Base-by-base conservation (phyloP, 1,140 invertebrate genomes). In the Diuraphis noxia region DNA sequence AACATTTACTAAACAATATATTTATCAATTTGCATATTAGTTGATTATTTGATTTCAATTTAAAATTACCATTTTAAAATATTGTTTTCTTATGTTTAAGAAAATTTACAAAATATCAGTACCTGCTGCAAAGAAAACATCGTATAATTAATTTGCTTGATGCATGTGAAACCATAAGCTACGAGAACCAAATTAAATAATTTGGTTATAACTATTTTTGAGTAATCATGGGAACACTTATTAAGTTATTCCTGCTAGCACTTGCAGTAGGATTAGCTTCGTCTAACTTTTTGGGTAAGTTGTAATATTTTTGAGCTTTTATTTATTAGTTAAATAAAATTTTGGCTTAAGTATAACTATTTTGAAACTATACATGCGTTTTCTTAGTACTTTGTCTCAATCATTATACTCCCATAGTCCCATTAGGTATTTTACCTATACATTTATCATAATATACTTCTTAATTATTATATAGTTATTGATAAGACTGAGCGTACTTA, bases 171-270 rank as follows among this genome's bases (percentile, higher is more conserved):
- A 85, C 43, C 30, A 46, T 85, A 46, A 85, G 43, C 41, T 34
- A 34, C 30, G 21, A 19, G 43, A 85, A 85, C 84, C 34, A 85
- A 85, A 46, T 85, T 46, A 85, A 85, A 41, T 9, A 49, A 85
- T 85, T 85, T 85, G 82, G 82, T 85, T 46, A 36, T 46, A 43
- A 46, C 23, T 7, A n/a, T 8, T 34, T 10, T n/a, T 30, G 8
- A 63, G 34, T 63, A 88, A 88, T 21, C 86, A 88, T 88, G 86
- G 25, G 38, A 63, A 63, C 52, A 25, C 36, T 88, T 40, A 88
- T 88, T 6, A 34, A 56, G 56, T 38, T 40, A 40, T 38, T 40
- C 40, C 25, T 52, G 34, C 49, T 88, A 56, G 46, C 49, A 38
- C 10, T 88, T 30, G 21, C 52, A 38, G 34, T 88, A 63, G 86